Evolutionary conservation across 2,888 invertebrate species (phyloP).

Genomic region (Leptarthrus brevirostris): DNA sequence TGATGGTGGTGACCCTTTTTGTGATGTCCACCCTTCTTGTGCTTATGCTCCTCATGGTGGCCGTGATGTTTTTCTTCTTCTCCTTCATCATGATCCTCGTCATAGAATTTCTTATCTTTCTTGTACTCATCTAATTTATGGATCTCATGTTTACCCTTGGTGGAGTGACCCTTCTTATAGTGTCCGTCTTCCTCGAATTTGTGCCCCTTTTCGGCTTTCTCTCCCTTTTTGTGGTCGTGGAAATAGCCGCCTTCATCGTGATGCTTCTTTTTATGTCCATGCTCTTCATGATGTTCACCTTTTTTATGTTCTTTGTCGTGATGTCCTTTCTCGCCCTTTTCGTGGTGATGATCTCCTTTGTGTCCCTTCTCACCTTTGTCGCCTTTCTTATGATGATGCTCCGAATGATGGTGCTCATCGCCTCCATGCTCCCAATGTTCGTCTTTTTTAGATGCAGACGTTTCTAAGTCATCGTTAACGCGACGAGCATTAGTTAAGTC

Average conservation of each 20-base stretch:
- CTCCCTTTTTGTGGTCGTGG: constrained; percentile 69
- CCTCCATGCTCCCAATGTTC: constrained; percentile 70
- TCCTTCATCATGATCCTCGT: constrained; percentile 84
- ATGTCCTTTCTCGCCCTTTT: constrained; percentile 77
- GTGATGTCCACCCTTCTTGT: constrained; percentile 84
- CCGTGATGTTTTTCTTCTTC: constrained; percentile 86
- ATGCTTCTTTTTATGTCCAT: constrained; percentile 69
- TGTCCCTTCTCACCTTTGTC: constrained; percentile 80
- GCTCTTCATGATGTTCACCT: constrained; percentile 68
- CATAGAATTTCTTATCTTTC: constrained; percentile 88
- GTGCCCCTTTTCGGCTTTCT: constrained; percentile 69
- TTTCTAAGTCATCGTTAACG: constrained; percentile 60
- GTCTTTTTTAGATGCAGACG: constrained; percentile 63
- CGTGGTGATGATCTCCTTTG: constrained; percentile 76
- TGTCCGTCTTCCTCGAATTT: constrained; percentile 60
- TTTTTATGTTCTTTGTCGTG: constrained; percentile 74
- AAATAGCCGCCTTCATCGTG: constrained; percentile 67
- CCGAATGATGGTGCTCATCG: constrained; percentile 75
- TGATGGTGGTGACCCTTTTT: constrained; percentile 86
- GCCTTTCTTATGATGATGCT: constrained; percentile 75
- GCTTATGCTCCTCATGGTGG: constrained; percentile 81
- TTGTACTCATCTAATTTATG: constrained; percentile 88
- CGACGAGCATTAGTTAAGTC: constrained; percentile 53
- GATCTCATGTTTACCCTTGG: constrained; percentile 86
- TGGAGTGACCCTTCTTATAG: constrained; percentile 84